Evolutionary conservation across 37 sponge, comb jelly and placozoan species (phyloP), one percentile per base, ranked within the genome.

Genomic region (Dysidea cf. avara): DNA sequence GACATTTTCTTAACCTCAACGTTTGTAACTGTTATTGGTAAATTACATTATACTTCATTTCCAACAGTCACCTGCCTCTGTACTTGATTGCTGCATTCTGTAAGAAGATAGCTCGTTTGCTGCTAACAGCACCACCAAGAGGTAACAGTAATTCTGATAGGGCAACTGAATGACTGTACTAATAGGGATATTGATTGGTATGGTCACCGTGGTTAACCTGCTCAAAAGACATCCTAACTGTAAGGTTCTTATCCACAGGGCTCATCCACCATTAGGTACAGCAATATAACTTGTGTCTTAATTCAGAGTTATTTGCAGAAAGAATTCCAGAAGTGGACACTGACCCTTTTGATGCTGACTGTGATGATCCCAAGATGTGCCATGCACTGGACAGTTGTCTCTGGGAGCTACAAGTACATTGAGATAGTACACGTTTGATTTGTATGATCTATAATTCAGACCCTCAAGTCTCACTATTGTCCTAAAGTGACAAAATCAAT

Each of bases 31-130:
- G n/a, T n/a, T n/a, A n/a, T n/a, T n/a, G n/a, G n/a, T n/a, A n/a
- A n/a, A 29, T 11, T 28, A 25, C 30, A 39, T 18, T 29, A 37
- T 24, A 64, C 18, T 16, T 14, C 18, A n/a, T 7, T 73, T 29
- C 22, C 24, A 61, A 25, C 43, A 94, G 94, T 0, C 96, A 92
- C 54, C 83, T 98, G 21, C 90, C 99, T 9, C 85, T 87, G 35
- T 98, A 98, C 71, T 39, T 98, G 51, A 90, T 95, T 14, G 96
- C 99, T 56, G 90, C 99, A 16, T 98, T 94, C 67, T 73, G 66
- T 30, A 98, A 98, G 75, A 86, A 82, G 60, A 79, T 98, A 53
- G 65, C 90, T 18, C 47, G 93, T 24, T 64, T 92, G 50, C 46
- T 88, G 7, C 93, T 98, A 36, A 56, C 80, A 21, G 90, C 93